A percentile compares a stretch with the other conserved stretches of the same genome.
These are phyloP conservation scores for Ferrisia virgata DNA, from an alignment of 2,888 invertebrate species.

Conservation along the genomic window DNA sequence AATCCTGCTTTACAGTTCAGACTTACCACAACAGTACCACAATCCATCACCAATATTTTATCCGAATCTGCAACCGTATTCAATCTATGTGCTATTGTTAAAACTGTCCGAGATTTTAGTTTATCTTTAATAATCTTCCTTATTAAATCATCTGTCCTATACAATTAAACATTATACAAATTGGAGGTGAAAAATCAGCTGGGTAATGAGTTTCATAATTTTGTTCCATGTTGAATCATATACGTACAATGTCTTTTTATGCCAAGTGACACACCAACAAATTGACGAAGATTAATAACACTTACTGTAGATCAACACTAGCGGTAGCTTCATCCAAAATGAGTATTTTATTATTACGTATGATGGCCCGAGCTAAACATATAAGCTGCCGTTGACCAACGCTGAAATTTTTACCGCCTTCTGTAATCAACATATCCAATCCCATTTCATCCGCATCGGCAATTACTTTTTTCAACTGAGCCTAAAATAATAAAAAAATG, in stretches of 20 bases:
- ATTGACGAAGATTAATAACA: too few relatives aligned
- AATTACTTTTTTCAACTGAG: constrained; percentile 73
- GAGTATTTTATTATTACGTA: constrained; percentile 73
- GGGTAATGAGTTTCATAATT: too few relatives aligned
- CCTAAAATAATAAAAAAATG: too few relatives aligned
- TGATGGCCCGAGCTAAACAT: constrained; percentile 81
- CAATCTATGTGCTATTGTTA: constrained; percentile 81
- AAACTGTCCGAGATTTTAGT: constrained; percentile 74
- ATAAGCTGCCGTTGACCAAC: constrained; percentile 84
- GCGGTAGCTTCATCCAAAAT: constrained; percentile 90
- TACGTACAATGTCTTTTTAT: too few relatives aligned
- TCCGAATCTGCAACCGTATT: constrained; percentile 87
- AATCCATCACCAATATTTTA: constrained; percentile 63
- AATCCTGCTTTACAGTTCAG: too few relatives aligned
- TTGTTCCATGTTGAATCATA: too few relatives aligned
- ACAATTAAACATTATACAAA: too few relatives aligned
- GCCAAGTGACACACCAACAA: too few relatives aligned
- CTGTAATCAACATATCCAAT: constrained; percentile 65
- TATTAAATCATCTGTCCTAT: constrained; percentile 75
- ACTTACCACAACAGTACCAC: constrained; percentile 55
- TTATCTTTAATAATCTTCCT: constrained; percentile 73
- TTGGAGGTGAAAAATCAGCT: too few relatives aligned
- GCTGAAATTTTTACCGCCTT: constrained; percentile 80
- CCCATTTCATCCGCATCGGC: constrained; percentile 57
- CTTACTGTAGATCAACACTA: constrained; percentile 81